These are phyloP conservation scores for Sebastes diploproa DNA, from an alignment of 2,797 vertebrate genomes.

Conservation along the genomic window DNA sequence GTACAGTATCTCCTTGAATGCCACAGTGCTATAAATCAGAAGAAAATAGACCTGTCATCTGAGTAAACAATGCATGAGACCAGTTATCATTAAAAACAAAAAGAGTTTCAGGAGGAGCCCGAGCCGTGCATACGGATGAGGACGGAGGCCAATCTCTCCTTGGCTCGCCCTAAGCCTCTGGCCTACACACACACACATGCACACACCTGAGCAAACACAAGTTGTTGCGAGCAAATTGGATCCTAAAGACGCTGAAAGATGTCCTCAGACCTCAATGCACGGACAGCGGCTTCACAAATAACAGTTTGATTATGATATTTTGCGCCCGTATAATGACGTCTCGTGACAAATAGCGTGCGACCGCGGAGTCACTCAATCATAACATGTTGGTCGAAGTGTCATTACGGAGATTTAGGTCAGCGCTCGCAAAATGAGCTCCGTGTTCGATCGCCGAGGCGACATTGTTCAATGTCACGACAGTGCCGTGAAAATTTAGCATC, in stretches of 20 bases:
- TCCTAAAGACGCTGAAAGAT: constrained; percentile 40
- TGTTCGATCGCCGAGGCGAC: constrained; percentile 72
- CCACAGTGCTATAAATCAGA: constrained; percentile 80
- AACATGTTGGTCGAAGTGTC: constrained; percentile 71
- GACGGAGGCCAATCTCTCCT: constrained; percentile 51
- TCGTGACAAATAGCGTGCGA: constrained; percentile 71
- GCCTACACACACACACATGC: constrained; percentile 5
- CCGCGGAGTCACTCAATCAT: constrained; percentile 72
- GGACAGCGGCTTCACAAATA: constrained; percentile 68
- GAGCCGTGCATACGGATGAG: constrained; percentile 69
- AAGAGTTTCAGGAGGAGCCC: constrained; percentile 45
- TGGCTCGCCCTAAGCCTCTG: constrained; percentile 42
- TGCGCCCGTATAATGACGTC: constrained; percentile 68
- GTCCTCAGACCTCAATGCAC: constrained; percentile 47
- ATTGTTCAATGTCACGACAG: constrained; percentile 81
- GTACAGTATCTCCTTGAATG: constrained; percentile 80
- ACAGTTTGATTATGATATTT: constrained; percentile 77
- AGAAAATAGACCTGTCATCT: constrained; percentile 80
- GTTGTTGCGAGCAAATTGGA: constrained; percentile 1
- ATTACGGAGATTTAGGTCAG: constrained; percentile 78
- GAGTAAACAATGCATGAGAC: constrained; percentile 77
- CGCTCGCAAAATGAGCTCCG: constrained; percentile 70
- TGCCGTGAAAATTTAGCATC: constrained; percentile 72
- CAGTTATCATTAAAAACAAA: constrained; percentile 82
- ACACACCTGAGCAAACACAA: constrained; percentile 17